Evolutionary conservation across 1,140 invertebrate genomes (phyloP), one percentile per base, ranked within the genome.

Genomic region (Nylanderia fulva): DNA sequence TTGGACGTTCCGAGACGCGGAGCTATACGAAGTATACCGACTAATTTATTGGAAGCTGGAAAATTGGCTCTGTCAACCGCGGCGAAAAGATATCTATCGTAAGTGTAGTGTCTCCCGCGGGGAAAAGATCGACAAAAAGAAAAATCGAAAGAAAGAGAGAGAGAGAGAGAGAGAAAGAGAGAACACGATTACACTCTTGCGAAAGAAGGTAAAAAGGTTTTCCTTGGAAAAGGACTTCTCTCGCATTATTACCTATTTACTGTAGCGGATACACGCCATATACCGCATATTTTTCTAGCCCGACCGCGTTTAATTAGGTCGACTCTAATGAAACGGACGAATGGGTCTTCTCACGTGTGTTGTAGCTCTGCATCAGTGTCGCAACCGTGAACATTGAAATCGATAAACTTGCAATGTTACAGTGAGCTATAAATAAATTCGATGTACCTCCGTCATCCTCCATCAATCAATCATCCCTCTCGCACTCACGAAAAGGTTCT

Each of bases 31-130:
- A 39, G 39, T 21, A 18, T 18, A 2, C 15, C 66, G 66, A 27
- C 24, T 82, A 72, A 72, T 82, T 72, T 72, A 71, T 58, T 45
- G 24, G 48, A 58, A 33, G n/a, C 66, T 82, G 77, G 36, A 58
- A 45, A 29, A 72, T 72, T 42, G 52, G 66, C 8, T n/a, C 36
- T n/a, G 52, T 82, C 52, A 45, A 36, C n/a, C 64, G 77, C 56
- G 11, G 24, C 64, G 39, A 82, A 24, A 58, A 54, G 18, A 82
- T 72, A 72, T 82, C 69, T 80, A 71, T 33, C 52, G 21, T 27
- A 29, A 80, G 56, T 29, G 18, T 64, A 66, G 33, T 18, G 58
- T 21, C n/a, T n/a, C 4, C 24, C 36, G 36, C 39, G n/a, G 3
- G n/a, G 15, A 36, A n/a, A 64, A 63, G 48, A n/a, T n/a, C 24